These are phyloP conservation scores for Epistrophe grossulariae DNA, from an alignment of 2,888 invertebrate species.

Conservation along the genomic window DNA sequence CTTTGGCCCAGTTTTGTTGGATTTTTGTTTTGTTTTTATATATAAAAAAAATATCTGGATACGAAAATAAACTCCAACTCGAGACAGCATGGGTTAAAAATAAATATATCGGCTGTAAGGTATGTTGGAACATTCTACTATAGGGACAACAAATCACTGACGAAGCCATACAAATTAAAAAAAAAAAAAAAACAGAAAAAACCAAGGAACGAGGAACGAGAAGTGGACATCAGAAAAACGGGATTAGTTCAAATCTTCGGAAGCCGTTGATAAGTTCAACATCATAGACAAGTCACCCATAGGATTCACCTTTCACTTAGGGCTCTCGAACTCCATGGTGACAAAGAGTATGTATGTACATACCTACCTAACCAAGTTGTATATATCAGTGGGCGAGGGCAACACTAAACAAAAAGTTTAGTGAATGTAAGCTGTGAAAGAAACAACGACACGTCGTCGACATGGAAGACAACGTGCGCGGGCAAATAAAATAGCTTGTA, in stretches of 20 bases:
- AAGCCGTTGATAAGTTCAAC: constrained; percentile 54
- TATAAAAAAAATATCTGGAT: constrained; percentile 7
- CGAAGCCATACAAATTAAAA: constrained; percentile 20
- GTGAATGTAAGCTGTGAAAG: constrained; percentile 54
- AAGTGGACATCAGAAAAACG: constrained; percentile 39
- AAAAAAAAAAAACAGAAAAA: neutral
- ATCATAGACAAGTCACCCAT: constrained; percentile 39
- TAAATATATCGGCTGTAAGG: neutral
- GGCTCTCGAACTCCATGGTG: neutral
- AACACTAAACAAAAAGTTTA: constrained; percentile 48
- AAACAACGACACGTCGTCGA: constrained; percentile 20
- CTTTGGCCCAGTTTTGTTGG: constrained; percentile 49
- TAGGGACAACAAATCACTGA: constrained; percentile 62
- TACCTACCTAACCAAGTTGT: constrained; percentile 12
- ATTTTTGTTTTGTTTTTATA: neutral
- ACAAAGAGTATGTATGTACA: neutral
- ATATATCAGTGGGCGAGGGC: constrained; percentile 39
- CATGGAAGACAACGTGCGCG: neutral
- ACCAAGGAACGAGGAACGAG: neutral
- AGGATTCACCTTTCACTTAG: constrained; percentile 70
- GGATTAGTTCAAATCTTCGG: constrained; percentile 54
- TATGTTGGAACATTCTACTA: constrained; percentile 6
- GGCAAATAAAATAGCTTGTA: constrained; percentile 45
- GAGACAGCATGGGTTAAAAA: constrained; percentile 30
- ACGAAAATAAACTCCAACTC: constrained; percentile 54